phyloP scores from a whole-genome alignment of 2,113 vertebrate genomes.

The Calypte anna region DNA sequence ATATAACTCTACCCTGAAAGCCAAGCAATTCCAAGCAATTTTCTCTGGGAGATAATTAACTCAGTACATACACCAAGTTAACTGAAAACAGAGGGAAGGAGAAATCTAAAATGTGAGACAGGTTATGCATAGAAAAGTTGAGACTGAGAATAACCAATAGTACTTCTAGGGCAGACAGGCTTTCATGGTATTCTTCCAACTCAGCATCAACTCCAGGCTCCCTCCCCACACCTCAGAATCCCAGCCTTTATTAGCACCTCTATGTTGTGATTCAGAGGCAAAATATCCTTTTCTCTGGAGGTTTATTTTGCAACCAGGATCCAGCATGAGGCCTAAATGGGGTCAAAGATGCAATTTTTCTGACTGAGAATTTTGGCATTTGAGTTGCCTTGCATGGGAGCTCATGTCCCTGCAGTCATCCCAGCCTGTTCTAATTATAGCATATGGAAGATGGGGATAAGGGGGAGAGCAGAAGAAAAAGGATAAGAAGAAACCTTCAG shows the following conservation, averaged over 20 bases:
- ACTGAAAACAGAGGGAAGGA: background rate
- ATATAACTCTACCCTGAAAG: background rate
- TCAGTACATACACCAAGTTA: background rate
- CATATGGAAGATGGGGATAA: accelerated
- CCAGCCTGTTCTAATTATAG: background rate
- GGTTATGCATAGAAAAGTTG: background rate
- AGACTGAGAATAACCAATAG: background rate
- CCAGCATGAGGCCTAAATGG: background rate
- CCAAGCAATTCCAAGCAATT: background rate
- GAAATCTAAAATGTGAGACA: background rate
- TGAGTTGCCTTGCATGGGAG: background rate
- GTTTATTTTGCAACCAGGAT: background rate
- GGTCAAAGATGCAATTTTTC: background rate
- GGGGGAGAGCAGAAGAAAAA: background rate
- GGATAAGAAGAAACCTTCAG: background rate
- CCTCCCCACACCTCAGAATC: background rate
- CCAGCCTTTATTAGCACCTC: background rate
- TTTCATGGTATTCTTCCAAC: background rate
- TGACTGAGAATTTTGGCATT: background rate
- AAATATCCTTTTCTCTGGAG: background rate
- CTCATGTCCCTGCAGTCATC: background rate
- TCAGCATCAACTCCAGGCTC: background rate
- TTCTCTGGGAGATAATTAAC: background rate
- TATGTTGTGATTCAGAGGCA: background rate
- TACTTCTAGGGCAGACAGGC: background rate